Evolutionary conservation across 2,797 vertebrate species (phyloP).

Genomic region (Gymnoscopelus microlampas): DNA sequence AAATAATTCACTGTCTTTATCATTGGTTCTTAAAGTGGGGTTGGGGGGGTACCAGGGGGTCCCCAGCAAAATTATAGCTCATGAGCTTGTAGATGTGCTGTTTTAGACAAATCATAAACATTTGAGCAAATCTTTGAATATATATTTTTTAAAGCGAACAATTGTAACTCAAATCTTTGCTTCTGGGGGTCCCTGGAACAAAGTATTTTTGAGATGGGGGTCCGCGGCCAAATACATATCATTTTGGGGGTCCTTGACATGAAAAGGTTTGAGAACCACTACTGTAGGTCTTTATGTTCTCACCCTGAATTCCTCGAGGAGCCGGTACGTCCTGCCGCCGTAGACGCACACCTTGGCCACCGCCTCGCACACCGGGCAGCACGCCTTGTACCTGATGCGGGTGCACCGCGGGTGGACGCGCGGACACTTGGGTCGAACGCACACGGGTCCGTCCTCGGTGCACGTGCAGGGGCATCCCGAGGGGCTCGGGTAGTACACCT

Average conservation of each 20-base stretch:
- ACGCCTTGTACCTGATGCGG: conserved; percentile 74
- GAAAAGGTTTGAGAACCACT: too few relatives aligned
- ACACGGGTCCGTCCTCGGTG: conserved; percentile 81
- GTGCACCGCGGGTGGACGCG: conserved; percentile 82
- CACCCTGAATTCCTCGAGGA: conserved; percentile 84
- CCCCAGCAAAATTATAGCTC: too few relatives aligned
- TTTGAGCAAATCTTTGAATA: background rate
- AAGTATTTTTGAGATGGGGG: too few relatives aligned
- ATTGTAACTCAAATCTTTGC: too few relatives aligned
- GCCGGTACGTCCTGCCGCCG: conserved; percentile 76
- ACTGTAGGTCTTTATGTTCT: conserved; percentile 28
- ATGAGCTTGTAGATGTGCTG: too few relatives aligned
- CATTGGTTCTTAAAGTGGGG: too few relatives aligned
- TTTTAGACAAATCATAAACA: too few relatives aligned
- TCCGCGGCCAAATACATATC: too few relatives aligned
- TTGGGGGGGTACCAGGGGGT: too few relatives aligned
- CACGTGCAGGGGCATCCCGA: conserved; percentile 83
- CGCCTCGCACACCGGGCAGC: conserved; percentile 83
- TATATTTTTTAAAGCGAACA: background rate
- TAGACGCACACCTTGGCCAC: conserved; percentile 79
- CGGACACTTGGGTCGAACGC: conserved; percentile 79
- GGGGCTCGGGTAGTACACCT: conserved; percentile 79
- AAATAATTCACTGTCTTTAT: too few relatives aligned
- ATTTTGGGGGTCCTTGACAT: too few relatives aligned
- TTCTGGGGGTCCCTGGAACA: too few relatives aligned